A percentile compares a stretch with the other conserved stretches of the same genome.
phyloP scores from a whole-genome alignment of 2,113 vertebrate genomes.

The Columba livia region DNA sequence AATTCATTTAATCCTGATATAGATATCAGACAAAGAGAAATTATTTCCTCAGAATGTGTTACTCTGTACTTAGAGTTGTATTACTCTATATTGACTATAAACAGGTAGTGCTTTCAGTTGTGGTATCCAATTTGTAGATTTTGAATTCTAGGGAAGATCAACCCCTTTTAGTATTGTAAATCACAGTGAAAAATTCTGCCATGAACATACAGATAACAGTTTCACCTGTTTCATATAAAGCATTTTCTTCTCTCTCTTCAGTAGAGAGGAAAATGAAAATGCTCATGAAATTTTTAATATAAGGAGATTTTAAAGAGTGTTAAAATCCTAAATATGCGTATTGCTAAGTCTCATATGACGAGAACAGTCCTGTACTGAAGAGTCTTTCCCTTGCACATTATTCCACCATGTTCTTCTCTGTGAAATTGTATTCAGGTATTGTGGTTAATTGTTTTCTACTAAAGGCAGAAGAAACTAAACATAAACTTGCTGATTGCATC shows the following conservation, averaged over 20 bases:
- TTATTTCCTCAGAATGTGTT: neutral
- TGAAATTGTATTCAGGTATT: neutral
- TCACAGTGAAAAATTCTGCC: neutral
- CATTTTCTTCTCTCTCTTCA: neutral
- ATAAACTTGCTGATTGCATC: neutral
- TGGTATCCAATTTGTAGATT: neutral
- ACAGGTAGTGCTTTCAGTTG: neutral
- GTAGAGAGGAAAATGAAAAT: neutral
- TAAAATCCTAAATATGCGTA: neutral
- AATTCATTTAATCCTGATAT: neutral
- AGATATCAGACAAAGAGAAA: neutral
- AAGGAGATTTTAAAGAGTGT: neutral
- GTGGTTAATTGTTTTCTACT: neutral
- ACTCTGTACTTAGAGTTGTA: neutral
- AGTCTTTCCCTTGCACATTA: neutral
- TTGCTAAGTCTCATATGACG: neutral
- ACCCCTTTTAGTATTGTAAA: neutral
- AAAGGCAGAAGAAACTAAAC: neutral
- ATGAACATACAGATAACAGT: neutral
- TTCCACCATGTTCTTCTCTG: neutral
- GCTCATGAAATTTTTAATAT: fast-evolving
- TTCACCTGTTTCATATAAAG: neutral
- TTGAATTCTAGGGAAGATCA: neutral
- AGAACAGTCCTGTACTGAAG: neutral
- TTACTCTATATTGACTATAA: neutral